Conservation (phyloP, 1,140 invertebrate species). For the Procambarus clarkii region DNA sequence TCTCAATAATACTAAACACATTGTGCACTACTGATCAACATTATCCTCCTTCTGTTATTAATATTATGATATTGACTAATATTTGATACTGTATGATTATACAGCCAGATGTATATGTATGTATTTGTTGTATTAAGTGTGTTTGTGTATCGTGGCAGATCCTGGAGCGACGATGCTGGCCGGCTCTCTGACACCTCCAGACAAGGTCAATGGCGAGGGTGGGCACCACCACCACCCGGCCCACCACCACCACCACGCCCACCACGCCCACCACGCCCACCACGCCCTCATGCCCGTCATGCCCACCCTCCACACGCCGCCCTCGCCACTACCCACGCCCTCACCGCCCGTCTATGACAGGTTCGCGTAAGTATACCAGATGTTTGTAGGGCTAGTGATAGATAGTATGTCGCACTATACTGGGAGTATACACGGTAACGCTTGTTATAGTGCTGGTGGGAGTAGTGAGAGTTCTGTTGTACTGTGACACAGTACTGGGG, state of each 20-base stretch:
- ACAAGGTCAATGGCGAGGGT: constrained; percentile 78
- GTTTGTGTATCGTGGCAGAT: constrained; percentile 65
- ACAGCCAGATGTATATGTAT: no score
- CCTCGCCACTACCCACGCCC: constrained; percentile 81
- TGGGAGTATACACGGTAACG: no score
- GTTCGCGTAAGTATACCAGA: constrained; percentile 66
- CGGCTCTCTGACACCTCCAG: constrained; percentile 77
- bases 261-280: constrained; percentile 74
- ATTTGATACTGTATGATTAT: no score
- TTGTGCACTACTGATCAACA: no score
- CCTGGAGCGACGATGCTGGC: constrained; percentile 73
- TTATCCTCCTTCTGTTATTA: no score
- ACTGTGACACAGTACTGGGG: no score
- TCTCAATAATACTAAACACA: no score
- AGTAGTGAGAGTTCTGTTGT: no score
- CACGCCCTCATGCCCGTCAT: constrained; percentile 72
- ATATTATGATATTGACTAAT: no score
- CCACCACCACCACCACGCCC: constrained; percentile 71
- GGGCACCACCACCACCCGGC: constrained; percentile 66
- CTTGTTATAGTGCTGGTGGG: no score
- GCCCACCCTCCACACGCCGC: constrained; percentile 83
- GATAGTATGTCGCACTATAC: no score
- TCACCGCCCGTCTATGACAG: constrained; percentile 79
- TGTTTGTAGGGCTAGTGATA: no score
- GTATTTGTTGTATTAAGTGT: background rate